Evolutionary conservation across 1,140 invertebrate species (phyloP), one percentile per base, ranked within the genome.

Genomic region (Ceratina calcarata): DNA sequence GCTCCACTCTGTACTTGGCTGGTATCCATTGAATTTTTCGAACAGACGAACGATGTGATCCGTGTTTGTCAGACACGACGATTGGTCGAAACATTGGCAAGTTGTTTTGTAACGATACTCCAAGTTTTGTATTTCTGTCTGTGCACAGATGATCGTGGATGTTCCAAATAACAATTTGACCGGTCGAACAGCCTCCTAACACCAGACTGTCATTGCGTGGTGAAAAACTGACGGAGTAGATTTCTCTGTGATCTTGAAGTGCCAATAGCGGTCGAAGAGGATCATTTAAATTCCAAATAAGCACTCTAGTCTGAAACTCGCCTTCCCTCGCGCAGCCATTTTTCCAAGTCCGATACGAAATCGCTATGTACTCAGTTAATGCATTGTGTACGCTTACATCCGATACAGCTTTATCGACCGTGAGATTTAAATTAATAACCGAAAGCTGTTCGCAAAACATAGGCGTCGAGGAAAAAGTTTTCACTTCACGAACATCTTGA

Each of bases 251-350:
- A 8, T 94, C 93, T 86, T 95, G 94, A 45, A 97, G 91, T 78
- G 94, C 94, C 57, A 96, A 87, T 92, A 94, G 95, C 55, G 96
- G 96, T 76, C 94, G 90, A 4, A 97, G 90, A 71, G 94, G 94
- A 84, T 96, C 95, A 3, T 92, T 89, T 72, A 96, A 94, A 80
- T 94, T 95, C 96, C 96, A 97, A 20, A 97, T 92, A 45, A 96
- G 91, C 7, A 95, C 83, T 16, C 55, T 80, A 6, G 51, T n/a
- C 0, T 57, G 81, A 32, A 66, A 71, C 61, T 82, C 81, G n/a
- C n/a, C 37, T 0, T 61, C 45, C 37, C 12, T 27, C 3, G 6
- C 13, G 3, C 8, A 12, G 15, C 68, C 45, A 3, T 2, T 22
- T 10, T 3, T 15, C n/a, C 15, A 24, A 20, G 3, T 3, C 49